Evolutionary conservation across 2,888 invertebrate genomes (phyloP).

Genomic region (Octodonta nipae): DNA sequence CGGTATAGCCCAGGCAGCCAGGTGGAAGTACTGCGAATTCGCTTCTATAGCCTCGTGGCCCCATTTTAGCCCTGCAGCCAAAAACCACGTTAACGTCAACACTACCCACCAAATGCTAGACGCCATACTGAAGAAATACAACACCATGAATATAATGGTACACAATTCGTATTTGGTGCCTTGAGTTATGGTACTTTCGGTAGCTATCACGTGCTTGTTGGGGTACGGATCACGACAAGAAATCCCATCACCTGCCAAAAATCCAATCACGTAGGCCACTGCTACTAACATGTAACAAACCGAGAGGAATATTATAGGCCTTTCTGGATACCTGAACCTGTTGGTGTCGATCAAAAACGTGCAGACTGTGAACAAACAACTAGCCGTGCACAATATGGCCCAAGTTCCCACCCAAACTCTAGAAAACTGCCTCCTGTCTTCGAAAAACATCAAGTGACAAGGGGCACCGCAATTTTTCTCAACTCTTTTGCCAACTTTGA

Average conservation of each 20-base stretch:
- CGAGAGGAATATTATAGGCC: slow-evolving; percentile 92
- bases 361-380: slow-evolving; percentile 82
- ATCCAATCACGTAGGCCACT: slow-evolving; percentile 77
- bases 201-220: slow-evolving; percentile 55
- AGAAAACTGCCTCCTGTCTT: slow-evolving; percentile 67
- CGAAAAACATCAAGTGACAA: slow-evolving; percentile 86
- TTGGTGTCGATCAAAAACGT: slow-evolving; percentile 91
- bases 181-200: slow-evolving; percentile 75
- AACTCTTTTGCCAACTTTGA: slow-evolving; percentile 68
- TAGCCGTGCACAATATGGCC: slow-evolving; percentile 78
- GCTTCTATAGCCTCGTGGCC: slow-evolving; percentile 96
- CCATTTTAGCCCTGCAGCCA: slow-evolving; percentile 94
- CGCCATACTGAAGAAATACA: slow-evolving; percentile 93
- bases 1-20: slow-evolving; percentile 95
- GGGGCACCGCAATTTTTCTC: slow-evolving; percentile 73
- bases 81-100: slow-evolving; percentile 88
- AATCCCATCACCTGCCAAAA: slow-evolving; percentile 68
- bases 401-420: slow-evolving; percentile 87
- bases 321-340: slow-evolving; percentile 90
- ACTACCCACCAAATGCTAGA: slow-evolving; percentile 97
- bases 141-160: slow-evolving; percentile 89
- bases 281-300: slow-evolving; percentile 93
- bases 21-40: slow-evolving; percentile 92
- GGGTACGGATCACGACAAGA: slow-evolving; percentile 74
- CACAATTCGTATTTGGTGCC: slow-evolving; percentile 74